Evolutionary conservation across 2,113 vertebrate species (phyloP), one percentile per base, ranked within the genome.

Genomic region (Periophthalmodon schlosseri): DNA sequence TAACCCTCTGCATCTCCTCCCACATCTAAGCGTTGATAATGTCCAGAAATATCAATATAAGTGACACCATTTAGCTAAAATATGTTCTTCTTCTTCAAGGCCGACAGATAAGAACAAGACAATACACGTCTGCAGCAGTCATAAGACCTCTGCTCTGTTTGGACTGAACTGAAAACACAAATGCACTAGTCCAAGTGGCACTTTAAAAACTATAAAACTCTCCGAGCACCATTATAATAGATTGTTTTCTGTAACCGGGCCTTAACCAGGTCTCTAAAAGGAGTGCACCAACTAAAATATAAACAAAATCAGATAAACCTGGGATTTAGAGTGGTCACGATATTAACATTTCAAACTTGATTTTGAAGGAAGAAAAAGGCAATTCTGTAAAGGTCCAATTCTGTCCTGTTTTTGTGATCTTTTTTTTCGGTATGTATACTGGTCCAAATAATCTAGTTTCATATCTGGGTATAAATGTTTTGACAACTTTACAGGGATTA

Each of bases 1-100:
- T 69, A 66, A 77, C 66, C 39, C 69, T 68, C 74, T 63, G 75
- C 69, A 57, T 28, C 68, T 16, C 21, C 23, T 52, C 34, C 58
- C 44, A 57, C 46, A 78, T 86, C 72, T 36, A 83, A 79, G 76
- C 84, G 79, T 60, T 44, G 50, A 63, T 28, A 24, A 10, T 49
- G 39, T 24, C 61, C 34, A 70, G 3, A 28, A 34, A 34, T 78
- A 68, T 8, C 46, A 14, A 49, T 44, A 2, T 36, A 49, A 24
- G 39, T 39, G 33, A 72, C 54, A 52, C 56, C 16, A 33, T 78
- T 75, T 77, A 13, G 49, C 34, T 36, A 34, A 20, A 10, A 70
- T 74, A 8, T 21, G 18, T 69, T 78, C 66, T 68, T 68, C 66
- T 68, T 68, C 58, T 64, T 76, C 61, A 60, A 73, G 73, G 76